Conservation (phyloP, 2,888 invertebrate genomes). For the Mamestra brassicae region DNA sequence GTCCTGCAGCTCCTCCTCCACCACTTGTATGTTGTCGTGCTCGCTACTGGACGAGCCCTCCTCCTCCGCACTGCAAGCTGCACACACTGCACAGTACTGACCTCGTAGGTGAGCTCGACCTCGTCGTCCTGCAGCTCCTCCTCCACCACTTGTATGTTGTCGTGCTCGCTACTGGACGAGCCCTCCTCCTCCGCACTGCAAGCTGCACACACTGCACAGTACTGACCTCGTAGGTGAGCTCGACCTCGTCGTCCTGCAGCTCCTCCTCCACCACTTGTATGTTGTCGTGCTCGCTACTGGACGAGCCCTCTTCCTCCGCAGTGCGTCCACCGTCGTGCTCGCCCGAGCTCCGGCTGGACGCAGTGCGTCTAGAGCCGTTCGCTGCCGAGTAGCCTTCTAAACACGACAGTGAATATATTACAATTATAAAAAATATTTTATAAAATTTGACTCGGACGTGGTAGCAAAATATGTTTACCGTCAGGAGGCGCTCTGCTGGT, state of each 20-base stretch:
- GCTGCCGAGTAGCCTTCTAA: constrained; percentile 35
- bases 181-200: too few relatives aligned
- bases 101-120: constrained; percentile 75
- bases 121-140: constrained; percentile 79
- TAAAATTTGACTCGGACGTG: too few relatives aligned
- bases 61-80: too few relatives aligned
- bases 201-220: too few relatives aligned
- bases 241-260: constrained; percentile 77
- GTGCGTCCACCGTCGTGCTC: neutral
- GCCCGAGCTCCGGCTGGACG: constrained; percentile 37
- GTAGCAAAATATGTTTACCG: constrained; percentile 16
- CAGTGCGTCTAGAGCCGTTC: constrained; percentile 30
- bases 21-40: too few relatives aligned
- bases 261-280: constrained; percentile 78
- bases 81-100: constrained; percentile 2
- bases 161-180: neutral
- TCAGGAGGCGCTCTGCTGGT: constrained; percentile 59
- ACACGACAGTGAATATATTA: constrained; percentile 2
- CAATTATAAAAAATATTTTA: neutral
- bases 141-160: constrained; percentile 74
- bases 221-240: constrained; percentile 71
- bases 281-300: constrained; percentile 54
- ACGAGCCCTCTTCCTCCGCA: constrained; percentile 25
- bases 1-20: too few relatives aligned
- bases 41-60: too few relatives aligned